Evolutionary conservation across 2,888 invertebrate genomes (phyloP).

Genomic region (Campoplex nolae): DNA sequence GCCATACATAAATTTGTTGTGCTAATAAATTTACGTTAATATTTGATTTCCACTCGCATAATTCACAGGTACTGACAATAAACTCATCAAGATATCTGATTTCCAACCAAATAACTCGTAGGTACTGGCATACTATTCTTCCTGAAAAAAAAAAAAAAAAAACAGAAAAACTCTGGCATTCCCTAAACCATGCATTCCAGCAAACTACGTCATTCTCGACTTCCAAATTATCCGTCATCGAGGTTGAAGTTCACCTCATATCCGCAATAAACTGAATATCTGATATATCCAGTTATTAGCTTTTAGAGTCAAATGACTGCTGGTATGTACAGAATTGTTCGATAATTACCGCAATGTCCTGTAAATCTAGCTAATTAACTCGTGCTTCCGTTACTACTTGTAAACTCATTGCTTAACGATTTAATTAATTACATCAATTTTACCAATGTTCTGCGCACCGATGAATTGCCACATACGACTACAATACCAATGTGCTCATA

Average conservation of each 20-base stretch:
- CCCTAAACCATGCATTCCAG: neutral
- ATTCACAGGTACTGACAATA: neutral
- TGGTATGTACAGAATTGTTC: neutral
- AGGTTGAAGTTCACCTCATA: neutral
- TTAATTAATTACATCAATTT: neutral
- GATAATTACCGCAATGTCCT: neutral
- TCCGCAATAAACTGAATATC: neutral
- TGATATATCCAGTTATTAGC: neutral
- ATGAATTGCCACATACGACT: neutral
- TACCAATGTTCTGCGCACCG: neutral
- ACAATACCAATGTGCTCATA: neutral
- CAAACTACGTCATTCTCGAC: neutral
- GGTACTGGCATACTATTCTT: neutral
- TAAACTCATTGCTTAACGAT: neutral
- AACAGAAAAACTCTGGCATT: neutral
- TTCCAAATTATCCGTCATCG: conserved; percentile 1
- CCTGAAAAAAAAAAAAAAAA: neutral
- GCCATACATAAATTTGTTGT: neutral
- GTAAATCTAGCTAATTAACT: conserved; percentile 4
- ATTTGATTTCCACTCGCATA: neutral
- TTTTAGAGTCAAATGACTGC: conserved; percentile 5
- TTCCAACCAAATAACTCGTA: neutral
- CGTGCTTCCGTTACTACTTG: neutral
- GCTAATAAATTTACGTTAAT: neutral
- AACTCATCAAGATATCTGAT: too few species aligned